Evolutionary conservation across 2,113 vertebrate species (phyloP).

Genomic region (Pteruthius melanotis): DNA sequence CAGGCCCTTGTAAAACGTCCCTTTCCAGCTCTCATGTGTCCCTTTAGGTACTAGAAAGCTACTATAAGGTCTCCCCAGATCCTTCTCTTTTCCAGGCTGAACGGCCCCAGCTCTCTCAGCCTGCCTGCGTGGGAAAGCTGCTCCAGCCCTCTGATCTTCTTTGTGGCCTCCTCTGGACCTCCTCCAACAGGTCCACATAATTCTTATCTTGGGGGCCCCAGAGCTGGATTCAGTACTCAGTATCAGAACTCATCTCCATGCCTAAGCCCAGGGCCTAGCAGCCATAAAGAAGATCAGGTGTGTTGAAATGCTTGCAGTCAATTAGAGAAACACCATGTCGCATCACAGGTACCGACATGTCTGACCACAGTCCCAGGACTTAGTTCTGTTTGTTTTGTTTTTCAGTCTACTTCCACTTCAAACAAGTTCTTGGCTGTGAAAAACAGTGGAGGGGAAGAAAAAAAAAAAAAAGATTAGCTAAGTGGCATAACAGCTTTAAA

Average conservation of each 20-base stretch:
- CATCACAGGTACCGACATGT: slow-evolving; percentile 67
- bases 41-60: neutral
- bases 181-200: neutral
- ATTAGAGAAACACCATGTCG: slow-evolving; percentile 53
- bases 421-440: slow-evolving; percentile 67
- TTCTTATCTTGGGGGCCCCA: neutral
- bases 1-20: neutral
- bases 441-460: slow-evolving; percentile 46
- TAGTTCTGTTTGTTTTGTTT: slow-evolving; percentile 33
- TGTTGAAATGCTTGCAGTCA: slow-evolving; percentile 1
- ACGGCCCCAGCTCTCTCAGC: neutral
- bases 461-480: slow-evolving; percentile 44
- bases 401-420: slow-evolving; percentile 60
- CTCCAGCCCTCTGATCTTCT: neutral
- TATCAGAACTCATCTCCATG: neutral
- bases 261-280: slow-evolving; percentile 13
- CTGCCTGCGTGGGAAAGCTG: neutral
- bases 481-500: slow-evolving; percentile 68
- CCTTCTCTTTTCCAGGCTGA: neutral
- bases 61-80: neutral
- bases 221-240: neutral
- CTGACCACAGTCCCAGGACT: slow-evolving; percentile 34
- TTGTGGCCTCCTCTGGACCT: neutral
- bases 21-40: neutral
- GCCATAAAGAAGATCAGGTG: neutral